Percentiles rank a stretch among this genome's conserved stretches.
Conservation (phyloP, 2,888 invertebrate species). For the Uropetala carovei region DNA sequence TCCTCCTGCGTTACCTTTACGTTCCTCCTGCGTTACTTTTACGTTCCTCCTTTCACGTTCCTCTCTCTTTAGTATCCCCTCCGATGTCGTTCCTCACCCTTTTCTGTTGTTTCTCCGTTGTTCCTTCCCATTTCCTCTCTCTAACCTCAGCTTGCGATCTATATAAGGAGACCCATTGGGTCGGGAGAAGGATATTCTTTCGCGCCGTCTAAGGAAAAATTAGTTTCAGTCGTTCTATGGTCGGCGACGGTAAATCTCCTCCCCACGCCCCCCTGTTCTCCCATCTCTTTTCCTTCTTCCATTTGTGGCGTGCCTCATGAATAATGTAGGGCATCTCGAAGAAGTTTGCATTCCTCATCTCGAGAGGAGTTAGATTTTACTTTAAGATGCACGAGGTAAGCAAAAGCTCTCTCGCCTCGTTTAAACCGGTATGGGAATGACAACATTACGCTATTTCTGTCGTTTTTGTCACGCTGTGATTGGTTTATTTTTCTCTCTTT, state of each 20-base stretch:
- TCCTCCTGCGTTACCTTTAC: too few species aligned
- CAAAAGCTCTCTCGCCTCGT: neutral
- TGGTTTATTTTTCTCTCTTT: neutral
- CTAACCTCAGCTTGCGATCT: neutral
- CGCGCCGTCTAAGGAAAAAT: neutral
- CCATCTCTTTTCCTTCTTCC: neutral
- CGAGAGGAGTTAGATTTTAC: neutral
- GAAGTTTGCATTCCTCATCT: neutral
- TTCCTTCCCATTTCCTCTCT: too few species aligned
- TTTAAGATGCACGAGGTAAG: neutral
- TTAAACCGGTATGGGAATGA: neutral
- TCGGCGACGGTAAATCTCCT: neutral
- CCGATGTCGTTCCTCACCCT: too few species aligned
- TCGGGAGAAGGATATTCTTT: neutral
- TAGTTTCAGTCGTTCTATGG: neutral
- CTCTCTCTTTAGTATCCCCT: too few species aligned
- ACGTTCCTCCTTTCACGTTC: too few species aligned
- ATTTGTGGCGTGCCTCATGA: neutral
- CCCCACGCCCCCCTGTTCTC: neutral
- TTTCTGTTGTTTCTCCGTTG: too few species aligned
- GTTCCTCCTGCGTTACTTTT: too few species aligned
- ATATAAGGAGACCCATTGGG: neutral
- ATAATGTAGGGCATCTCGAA: neutral
- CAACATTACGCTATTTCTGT: neutral
- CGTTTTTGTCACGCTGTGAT: neutral